Conservation (phyloP, 2,797 vertebrate genomes). For the Alfaro cultratus region DNA sequence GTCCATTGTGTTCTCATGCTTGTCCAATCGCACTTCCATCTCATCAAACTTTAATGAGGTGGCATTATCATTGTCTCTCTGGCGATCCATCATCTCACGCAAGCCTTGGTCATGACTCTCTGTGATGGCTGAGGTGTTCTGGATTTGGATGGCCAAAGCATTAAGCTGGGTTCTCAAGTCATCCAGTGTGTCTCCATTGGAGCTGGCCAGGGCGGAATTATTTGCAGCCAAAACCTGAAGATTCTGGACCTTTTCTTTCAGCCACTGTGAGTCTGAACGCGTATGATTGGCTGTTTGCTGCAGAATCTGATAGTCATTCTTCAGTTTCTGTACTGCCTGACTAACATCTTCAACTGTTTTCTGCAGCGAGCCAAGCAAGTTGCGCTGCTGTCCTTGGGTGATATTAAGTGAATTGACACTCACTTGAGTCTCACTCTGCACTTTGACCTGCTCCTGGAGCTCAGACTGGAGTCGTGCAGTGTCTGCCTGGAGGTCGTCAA, state of each 20-base stretch:
- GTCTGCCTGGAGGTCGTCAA: slow-evolving; percentile 89
- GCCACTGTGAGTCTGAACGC: slow-evolving; percentile 88
- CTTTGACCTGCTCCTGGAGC: slow-evolving; percentile 89
- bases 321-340: slow-evolving; percentile 91
- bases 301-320: slow-evolving; percentile 92
- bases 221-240: slow-evolving; percentile 91
- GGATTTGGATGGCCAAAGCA: slow-evolving; percentile 88
- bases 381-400: slow-evolving; percentile 92
- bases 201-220: slow-evolving; percentile 89
- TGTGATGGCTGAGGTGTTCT: slow-evolving; percentile 87
- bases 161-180: slow-evolving; percentile 90
- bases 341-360: slow-evolving; percentile 91
- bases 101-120: slow-evolving; percentile 81
- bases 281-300: slow-evolving; percentile 92
- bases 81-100: slow-evolving; percentile 86
- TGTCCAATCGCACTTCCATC: slow-evolving; percentile 74
- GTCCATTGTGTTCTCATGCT: slow-evolving; percentile 75
- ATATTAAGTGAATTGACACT: slow-evolving; percentile 90
- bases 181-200: slow-evolving; percentile 92
- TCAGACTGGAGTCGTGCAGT: slow-evolving; percentile 89
- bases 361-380: slow-evolving; percentile 87
- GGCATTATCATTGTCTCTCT: slow-evolving; percentile 78
- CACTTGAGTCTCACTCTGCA: slow-evolving; percentile 85
- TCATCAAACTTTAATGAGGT: slow-evolving; percentile 76
- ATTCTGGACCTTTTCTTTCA: slow-evolving; percentile 94